These are phyloP conservation scores for Silurus aristotelis DNA, from an alignment of 2,797 vertebrate genomes.

Conservation along the genomic window DNA sequence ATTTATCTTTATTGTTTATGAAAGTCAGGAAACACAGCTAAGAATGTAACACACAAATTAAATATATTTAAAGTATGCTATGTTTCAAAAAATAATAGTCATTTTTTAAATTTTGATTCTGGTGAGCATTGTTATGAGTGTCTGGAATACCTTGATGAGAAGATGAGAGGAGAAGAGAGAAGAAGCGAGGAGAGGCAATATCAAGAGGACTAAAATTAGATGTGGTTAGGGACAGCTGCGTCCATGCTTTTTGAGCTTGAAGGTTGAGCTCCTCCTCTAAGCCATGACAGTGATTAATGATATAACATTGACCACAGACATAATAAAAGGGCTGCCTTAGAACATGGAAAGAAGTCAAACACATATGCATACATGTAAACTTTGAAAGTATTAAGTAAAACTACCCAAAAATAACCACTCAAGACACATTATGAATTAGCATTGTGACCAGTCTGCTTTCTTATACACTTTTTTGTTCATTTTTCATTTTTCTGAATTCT, in stretches of 20 bases:
- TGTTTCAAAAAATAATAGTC: too few relatives aligned
- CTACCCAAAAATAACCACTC: not conserved
- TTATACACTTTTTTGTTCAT: not conserved
- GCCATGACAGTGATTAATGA: conserved; percentile 57
- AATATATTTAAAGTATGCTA: not conserved
- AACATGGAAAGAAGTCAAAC: conserved; percentile 13
- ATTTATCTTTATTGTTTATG: not conserved
- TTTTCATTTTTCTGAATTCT: too few relatives aligned
- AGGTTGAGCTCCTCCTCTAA: conserved; percentile 48
- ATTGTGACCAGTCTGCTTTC: not conserved
- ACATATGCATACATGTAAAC: conserved; percentile 2
- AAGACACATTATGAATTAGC: too few relatives aligned
- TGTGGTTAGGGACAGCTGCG: conserved; percentile 56
- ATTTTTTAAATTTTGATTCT: not conserved
- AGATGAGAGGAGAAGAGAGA: conserved; percentile 28
- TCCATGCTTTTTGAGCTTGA: conserved; percentile 45
- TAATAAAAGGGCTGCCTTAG: conserved; percentile 34
- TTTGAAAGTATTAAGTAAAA: not conserved
- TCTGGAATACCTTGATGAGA: conserved; percentile 22
- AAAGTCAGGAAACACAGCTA: not conserved
- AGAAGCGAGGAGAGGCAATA: conserved; percentile 17
- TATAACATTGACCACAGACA: conserved; percentile 41
- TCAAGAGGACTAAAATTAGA: conserved; percentile 53
- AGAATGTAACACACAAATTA: not conserved
- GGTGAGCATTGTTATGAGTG: not conserved